These are phyloP conservation scores for Protobothrops mucrosquamatus DNA, from an alignment of 2,113 vertebrate genomes.

Conservation along the genomic window DNA sequence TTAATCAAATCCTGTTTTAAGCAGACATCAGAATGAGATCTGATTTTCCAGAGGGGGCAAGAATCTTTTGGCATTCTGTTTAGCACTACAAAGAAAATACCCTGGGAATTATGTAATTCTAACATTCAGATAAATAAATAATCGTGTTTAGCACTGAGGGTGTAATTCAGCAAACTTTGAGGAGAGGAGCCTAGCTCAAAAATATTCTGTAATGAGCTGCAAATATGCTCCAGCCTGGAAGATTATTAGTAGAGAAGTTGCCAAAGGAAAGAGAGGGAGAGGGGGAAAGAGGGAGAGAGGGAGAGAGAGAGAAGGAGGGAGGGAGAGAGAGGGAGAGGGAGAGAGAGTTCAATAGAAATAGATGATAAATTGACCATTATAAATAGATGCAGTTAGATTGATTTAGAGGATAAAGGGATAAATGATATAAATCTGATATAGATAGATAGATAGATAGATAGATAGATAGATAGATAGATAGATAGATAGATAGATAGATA, in stretches of 20 bases:
- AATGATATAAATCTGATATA: too few relatives aligned
- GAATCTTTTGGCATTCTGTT: neutral
- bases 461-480: too few relatives aligned
- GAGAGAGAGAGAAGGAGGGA: too few relatives aligned
- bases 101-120: conserved; percentile 19
- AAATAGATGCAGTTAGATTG: too few relatives aligned
- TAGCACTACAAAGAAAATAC: conserved; percentile 1
- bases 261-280: neutral
- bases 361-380: too few relatives aligned
- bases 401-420: too few relatives aligned
- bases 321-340: accelerated
- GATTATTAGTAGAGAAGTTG: neutral
- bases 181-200: neutral
- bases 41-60: conserved; percentile 55
- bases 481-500: too few relatives aligned
- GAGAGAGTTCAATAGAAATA: too few relatives aligned
- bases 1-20: conserved; percentile 67
- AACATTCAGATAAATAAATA: conserved; percentile 24
- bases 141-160: neutral
- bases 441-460: too few relatives aligned
- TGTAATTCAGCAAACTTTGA: neutral
- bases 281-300: neutral
- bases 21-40: conserved; percentile 59
- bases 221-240: neutral
- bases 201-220: conserved; percentile 3